phyloP scores from a whole-genome alignment of 2,797 vertebrate species.

The Spondyliosoma cantharus region DNA sequence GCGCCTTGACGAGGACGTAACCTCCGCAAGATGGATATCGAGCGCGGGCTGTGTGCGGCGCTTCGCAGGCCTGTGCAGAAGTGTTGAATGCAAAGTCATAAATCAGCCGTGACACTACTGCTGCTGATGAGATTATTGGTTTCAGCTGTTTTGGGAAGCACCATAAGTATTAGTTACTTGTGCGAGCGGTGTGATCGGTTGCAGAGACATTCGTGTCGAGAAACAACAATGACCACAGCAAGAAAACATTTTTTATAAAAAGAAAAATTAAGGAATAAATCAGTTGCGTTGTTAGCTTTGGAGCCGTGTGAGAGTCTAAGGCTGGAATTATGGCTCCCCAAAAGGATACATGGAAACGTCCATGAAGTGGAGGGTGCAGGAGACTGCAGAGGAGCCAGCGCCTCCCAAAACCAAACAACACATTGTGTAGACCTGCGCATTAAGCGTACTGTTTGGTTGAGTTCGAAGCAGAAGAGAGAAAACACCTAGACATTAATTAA shows the following conservation, averaged over 20 bases:
- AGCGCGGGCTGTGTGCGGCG: slow-evolving; percentile 51
- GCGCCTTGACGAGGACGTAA: slow-evolving; percentile 50
- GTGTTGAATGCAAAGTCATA: slow-evolving; percentile 63
- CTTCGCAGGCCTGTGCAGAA: slow-evolving; percentile 37
- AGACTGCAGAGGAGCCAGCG: slow-evolving; percentile 4
- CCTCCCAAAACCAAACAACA: not conserved
- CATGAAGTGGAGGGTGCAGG: not conserved
- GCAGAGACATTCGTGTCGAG: slow-evolving; percentile 56
- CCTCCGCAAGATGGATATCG: slow-evolving; percentile 53
- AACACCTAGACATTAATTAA: slow-evolving; percentile 7
- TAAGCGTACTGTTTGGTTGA: not conserved
- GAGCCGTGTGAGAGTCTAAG: not conserved
- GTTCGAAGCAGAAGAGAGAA: not conserved
- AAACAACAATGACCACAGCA: slow-evolving; percentile 33
- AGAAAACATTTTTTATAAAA: slow-evolving; percentile 3
- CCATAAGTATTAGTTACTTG: slow-evolving; percentile 57
- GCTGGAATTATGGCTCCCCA: slow-evolving; percentile 8
- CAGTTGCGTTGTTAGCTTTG: slow-evolving; percentile 3
- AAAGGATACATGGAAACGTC: slow-evolving; percentile 2
- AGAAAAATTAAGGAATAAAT: slow-evolving; percentile 23
- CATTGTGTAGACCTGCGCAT: not conserved
- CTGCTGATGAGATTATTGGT: slow-evolving; percentile 75
- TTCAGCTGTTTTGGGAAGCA: slow-evolving; percentile 68
- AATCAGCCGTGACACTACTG: slow-evolving; percentile 67
- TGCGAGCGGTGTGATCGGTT: slow-evolving; percentile 44